phyloP scores from a whole-genome alignment of 2,797 vertebrate species.

The Atherinosoma microstoma region DNA sequence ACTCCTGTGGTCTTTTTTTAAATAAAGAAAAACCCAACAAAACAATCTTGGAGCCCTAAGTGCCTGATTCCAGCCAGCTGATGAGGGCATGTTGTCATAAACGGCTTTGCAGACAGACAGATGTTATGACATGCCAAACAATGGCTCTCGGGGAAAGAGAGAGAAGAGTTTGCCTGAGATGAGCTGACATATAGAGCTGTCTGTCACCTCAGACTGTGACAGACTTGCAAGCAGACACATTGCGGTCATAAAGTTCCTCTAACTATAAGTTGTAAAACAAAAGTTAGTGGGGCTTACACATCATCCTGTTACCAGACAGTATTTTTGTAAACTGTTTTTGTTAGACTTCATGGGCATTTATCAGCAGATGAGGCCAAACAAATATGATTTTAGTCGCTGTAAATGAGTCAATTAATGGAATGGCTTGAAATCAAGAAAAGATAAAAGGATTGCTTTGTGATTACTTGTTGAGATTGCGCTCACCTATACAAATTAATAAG shows the following conservation, averaged over 20 bases:
- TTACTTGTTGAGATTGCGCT: constrained; percentile 1
- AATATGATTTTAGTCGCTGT: constrained; percentile 23
- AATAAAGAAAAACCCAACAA: too few relatives aligned
- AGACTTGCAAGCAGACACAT: constrained; percentile 29
- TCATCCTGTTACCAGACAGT: constrained; percentile 22
- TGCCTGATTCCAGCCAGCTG: constrained; percentile 51
- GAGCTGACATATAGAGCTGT: constrained; percentile 37
- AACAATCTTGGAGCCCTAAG: constrained; percentile 3
- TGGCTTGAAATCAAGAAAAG: background rate
- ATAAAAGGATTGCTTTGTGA: background rate
- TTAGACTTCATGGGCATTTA: constrained; percentile 25
- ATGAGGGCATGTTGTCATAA: constrained; percentile 60
- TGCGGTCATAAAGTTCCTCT: constrained; percentile 26
- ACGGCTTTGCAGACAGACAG: constrained; percentile 49
- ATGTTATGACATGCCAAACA: constrained; percentile 54
- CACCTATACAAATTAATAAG: constrained; percentile 2
- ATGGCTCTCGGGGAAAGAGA: constrained; percentile 37
- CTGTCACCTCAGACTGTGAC: constrained; percentile 44
- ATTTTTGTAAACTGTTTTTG: constrained; percentile 21
- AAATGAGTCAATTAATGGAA: background rate
- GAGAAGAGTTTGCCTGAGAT: constrained; percentile 29
- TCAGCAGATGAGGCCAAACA: constrained; percentile 38
- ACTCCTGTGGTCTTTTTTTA: background rate
- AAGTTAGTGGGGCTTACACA: constrained; percentile 1
- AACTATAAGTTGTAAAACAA: background rate